Conservation (phyloP, 1,140 invertebrate species). For the Formica exsecta region DNA sequence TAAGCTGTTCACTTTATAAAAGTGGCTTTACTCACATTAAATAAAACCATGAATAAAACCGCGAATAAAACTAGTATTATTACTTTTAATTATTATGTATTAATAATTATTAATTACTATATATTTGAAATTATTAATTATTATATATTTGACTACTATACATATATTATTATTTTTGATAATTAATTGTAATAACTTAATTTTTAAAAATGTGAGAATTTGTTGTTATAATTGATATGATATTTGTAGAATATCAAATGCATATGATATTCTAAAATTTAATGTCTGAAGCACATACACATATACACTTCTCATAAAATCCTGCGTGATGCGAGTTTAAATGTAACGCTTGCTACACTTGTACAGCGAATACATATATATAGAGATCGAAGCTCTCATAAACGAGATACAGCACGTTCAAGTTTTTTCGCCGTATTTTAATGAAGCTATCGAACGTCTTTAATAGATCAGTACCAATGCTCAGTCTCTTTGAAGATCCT, state of each 20-base stretch:
- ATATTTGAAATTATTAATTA: no score
- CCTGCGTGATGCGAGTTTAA: not conserved
- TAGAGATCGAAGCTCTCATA: not conserved
- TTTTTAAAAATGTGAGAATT: not conserved
- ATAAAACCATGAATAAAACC: no score
- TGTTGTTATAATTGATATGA: not conserved
- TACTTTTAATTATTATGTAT: no score
- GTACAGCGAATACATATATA: not conserved
- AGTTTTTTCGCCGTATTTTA: not conserved
- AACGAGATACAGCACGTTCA: slow-evolving; percentile 4
- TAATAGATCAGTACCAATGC: slow-evolving; percentile 18
- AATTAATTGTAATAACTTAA: no score
- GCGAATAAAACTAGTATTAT: not conserved
- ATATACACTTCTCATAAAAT: not conserved
- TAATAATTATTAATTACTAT: no score
- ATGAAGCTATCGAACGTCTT: slow-evolving; percentile 66
- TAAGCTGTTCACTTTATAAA: not conserved
- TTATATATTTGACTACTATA: no score
- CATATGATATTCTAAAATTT: not conserved
- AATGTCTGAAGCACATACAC: not conserved
- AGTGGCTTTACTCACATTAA: not conserved
- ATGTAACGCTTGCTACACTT: not conserved
- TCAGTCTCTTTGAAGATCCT: slow-evolving; percentile 64
- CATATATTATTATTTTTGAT: no score
- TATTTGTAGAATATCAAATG: not conserved